phyloP scores from a whole-genome alignment of 2,797 vertebrate species.

The Neoniphon sammara region DNA sequence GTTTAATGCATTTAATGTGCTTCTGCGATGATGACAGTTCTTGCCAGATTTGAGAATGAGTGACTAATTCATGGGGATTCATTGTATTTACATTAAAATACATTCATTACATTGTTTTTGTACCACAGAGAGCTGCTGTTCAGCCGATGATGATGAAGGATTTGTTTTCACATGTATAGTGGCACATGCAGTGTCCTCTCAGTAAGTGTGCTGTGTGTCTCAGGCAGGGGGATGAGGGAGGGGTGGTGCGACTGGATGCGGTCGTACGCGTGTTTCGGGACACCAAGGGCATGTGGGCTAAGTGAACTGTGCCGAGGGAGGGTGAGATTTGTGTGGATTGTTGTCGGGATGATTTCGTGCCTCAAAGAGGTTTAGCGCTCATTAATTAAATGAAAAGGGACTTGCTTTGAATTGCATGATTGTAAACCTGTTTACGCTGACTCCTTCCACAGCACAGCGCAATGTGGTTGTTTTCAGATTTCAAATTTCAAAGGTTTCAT shows the following conservation, averaged over 20 bases:
- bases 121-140: not conserved
- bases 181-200: conserved; percentile 18
- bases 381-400: conserved; percentile 77
- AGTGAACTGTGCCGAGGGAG: conserved; percentile 33
- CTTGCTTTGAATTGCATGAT: conserved; percentile 39
- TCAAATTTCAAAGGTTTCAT: conserved; percentile 3
- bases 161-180: conserved; percentile 6
- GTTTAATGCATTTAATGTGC: too few species aligned
- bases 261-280: conserved; percentile 40
- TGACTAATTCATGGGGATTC: too few species aligned
- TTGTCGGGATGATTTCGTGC: conserved; percentile 63
- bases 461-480: not conserved
- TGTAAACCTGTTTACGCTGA: conserved; percentile 59
- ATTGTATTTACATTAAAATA: not conserved
- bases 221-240: not conserved
- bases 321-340: conserved; percentile 75
- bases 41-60: too few species aligned
- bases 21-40: not conserved
- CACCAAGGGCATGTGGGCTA: conserved; percentile 66
- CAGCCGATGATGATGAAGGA: conserved; percentile 9
- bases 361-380: conserved; percentile 76
- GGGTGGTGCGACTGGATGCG: conserved; percentile 10
- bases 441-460: conserved; percentile 15
- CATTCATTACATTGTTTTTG: not conserved
- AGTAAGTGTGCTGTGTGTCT: conserved; percentile 13